Base-by-base conservation (phyloP, 1,140 invertebrate genomes). In the Orchestia grillus region DNA sequence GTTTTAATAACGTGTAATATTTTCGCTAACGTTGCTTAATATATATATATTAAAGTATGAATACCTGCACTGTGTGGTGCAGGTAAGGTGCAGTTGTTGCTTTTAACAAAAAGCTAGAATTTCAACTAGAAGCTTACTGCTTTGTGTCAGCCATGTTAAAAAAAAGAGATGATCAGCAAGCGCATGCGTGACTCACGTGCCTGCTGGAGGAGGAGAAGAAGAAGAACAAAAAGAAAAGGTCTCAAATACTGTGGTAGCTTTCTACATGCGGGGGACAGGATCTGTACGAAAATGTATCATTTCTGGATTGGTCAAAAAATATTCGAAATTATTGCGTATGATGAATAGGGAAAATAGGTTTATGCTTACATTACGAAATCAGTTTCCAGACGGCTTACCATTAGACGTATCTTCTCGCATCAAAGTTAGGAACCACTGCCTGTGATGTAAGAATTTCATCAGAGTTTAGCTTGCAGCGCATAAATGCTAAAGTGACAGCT, bases 11-110 rank as follows among this genome's bases (percentile, higher is more conserved):
- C 28, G 11, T 77, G 3, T 90, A 90, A 90, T 90, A 94, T n/a
- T 47, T 94, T 47, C 44, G 44, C 92, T 94, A 94, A 94, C 92
- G 92, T 94, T 40, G 44, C 43, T 94, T 45, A 47, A 94, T 94
- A 94, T 92, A 94, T 94, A 44, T 45, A 94, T 94, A 94, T 90
- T 90, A 42, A 77, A 77, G 28, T 77, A 23, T 77, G 36, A 77
- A 77, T 77, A 77, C 36, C n/a, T n/a, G n/a, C 11, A 77, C 62
- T 41, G 88, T 94, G 44, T 94, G 92, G 43, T 94, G 44, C 44
- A 94, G 43, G 43, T 94, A 94, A 42, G 41, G 88, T 88, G 87
- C 6, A 88, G 41, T 88, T n/a, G 41, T 91, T 91, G 88, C 88
- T 91, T 91, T 36, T 77, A 77, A 77, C 62, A 77, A 77, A n/a